A percentile compares a stretch with the other conserved stretches of the same genome.
These are phyloP conservation scores for Pemphredon lugubris DNA, from an alignment of 2,888 invertebrate species.

Conservation along the genomic window DNA sequence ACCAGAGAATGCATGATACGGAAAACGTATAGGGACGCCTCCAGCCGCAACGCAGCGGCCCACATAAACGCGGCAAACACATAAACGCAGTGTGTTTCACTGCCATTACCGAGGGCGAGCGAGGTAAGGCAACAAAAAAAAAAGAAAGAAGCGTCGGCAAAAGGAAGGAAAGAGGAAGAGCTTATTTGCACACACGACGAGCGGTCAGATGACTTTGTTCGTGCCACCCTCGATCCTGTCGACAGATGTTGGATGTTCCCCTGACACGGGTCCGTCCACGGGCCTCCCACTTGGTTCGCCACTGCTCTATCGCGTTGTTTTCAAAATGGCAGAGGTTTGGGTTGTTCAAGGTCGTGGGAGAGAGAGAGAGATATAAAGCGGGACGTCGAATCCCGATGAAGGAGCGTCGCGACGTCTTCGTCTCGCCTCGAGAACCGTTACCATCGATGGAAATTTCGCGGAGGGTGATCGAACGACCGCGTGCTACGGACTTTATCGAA, in stretches of 20 bases:
- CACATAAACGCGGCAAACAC: conserved; percentile 36
- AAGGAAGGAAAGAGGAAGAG: conserved; percentile 49
- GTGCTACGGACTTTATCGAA: no score
- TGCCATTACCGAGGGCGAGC: conserved; percentile 22
- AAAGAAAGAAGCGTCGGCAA: conserved; percentile 1
- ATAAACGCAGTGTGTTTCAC: conserved; percentile 37
- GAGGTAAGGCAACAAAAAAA: conserved; percentile 6
- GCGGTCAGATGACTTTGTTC: conserved; percentile 57
- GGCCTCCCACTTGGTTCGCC: conserved; percentile 52
- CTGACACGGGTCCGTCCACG: conserved; percentile 52
- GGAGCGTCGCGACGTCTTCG: no score
- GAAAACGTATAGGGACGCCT: conserved; percentile 69
- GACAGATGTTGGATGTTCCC: conserved; percentile 60
- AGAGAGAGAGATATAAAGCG: no score
- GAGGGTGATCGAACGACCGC: no score
- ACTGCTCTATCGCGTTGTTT: conserved; percentile 36
- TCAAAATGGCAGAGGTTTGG: conserved; percentile 62
- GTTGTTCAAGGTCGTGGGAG: conserved; percentile 52
- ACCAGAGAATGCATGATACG: conserved; percentile 57
- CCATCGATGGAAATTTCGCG: no score
- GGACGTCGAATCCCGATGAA: no score
- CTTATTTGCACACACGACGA: conserved; percentile 48
- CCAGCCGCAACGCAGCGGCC: conserved; percentile 53
- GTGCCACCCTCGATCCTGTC: conserved; percentile 56
- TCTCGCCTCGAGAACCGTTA: no score